A percentile compares a stretch with the other conserved stretches of the same genome.
phyloP scores from a whole-genome alignment of 2,888 invertebrate species.

The Calameuta filiformis region DNA sequence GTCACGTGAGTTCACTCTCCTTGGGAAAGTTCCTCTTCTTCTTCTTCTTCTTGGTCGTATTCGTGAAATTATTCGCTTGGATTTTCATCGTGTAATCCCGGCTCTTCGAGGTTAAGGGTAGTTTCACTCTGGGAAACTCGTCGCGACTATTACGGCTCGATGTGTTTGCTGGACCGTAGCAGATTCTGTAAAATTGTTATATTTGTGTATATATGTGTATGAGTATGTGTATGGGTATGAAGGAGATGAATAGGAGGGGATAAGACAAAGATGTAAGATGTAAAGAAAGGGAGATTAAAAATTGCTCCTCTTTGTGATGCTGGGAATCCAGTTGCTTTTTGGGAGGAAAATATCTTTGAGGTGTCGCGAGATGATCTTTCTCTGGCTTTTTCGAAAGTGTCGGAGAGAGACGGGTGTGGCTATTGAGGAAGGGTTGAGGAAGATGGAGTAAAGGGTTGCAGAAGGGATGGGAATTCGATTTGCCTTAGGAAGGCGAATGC shows the following conservation, averaged over 20 bases:
- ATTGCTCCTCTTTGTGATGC: not conserved
- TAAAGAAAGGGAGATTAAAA: not conserved
- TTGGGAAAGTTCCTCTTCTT: too few relatives aligned
- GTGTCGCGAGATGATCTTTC: not conserved
- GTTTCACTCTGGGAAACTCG: too few relatives aligned
- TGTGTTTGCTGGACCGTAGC: not conserved
- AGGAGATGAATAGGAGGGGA: not conserved
- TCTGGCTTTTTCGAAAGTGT: not conserved
- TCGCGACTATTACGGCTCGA: not conserved
- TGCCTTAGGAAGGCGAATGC: not conserved
- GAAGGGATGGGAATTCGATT: not conserved
- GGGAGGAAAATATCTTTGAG: not conserved
- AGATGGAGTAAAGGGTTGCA: not conserved
- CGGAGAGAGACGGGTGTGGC: not conserved
- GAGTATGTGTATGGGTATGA: too few relatives aligned
- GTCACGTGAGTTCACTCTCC: too few relatives aligned
- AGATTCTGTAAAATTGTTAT: not conserved
- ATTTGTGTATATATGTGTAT: not conserved
- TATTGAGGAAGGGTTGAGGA: not conserved
- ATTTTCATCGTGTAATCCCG: too few relatives aligned
- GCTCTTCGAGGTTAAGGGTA: too few relatives aligned
- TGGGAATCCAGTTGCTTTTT: not conserved
- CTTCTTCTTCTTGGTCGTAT: too few relatives aligned
- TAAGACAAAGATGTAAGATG: not conserved
- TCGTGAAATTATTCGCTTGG: too few relatives aligned